Evolutionary conservation across 2,888 invertebrate genomes (phyloP).

Genomic region (Lasioglossum vierecki): DNA sequence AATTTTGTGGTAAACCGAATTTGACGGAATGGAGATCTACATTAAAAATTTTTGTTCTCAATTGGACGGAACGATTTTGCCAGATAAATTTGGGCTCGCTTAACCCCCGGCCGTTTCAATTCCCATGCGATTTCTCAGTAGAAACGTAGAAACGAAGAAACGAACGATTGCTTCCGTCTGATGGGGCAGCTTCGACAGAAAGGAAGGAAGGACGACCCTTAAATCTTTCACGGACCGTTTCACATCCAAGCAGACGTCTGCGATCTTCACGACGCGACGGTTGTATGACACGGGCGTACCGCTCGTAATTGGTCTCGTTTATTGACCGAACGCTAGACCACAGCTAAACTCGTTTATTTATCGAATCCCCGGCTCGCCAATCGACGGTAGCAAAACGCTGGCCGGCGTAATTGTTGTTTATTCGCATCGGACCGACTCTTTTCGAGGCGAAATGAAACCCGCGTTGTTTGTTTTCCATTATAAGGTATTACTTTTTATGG

Average conservation of each 20-base stretch:
- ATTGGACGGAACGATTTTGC: neutral
- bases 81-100: neutral
- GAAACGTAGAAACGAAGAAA: neutral
- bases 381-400: slow-evolving; percentile 18
- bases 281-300: slow-evolving; percentile 35
- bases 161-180: slow-evolving; percentile 36
- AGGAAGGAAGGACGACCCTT: slow-evolving; percentile 48
- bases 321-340: slow-evolving; percentile 39
- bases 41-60: neutral
- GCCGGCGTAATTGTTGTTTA: slow-evolving; percentile 56
- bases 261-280: slow-evolving; percentile 43
- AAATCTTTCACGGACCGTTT: slow-evolving; percentile 66
- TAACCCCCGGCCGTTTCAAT: neutral
- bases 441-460: neutral
- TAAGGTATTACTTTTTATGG: slow-evolving; percentile 17
- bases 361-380: slow-evolving; percentile 23
- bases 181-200: slow-evolving; percentile 17
- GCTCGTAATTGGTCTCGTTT: slow-evolving; percentile 58
- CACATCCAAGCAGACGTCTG: slow-evolving; percentile 30
- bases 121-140: slow-evolving; percentile 1
- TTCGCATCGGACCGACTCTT: slow-evolving; percentile 27
- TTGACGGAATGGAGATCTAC: neutral
- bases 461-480: slow-evolving; percentile 31
- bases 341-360: slow-evolving; percentile 57
- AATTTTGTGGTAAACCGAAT: neutral